A percentile compares a stretch with the other conserved stretches of the same genome.
Evolutionary conservation across 2,113 vertebrate species (phyloP).

Genomic region (Ovis canadensis): DNA sequence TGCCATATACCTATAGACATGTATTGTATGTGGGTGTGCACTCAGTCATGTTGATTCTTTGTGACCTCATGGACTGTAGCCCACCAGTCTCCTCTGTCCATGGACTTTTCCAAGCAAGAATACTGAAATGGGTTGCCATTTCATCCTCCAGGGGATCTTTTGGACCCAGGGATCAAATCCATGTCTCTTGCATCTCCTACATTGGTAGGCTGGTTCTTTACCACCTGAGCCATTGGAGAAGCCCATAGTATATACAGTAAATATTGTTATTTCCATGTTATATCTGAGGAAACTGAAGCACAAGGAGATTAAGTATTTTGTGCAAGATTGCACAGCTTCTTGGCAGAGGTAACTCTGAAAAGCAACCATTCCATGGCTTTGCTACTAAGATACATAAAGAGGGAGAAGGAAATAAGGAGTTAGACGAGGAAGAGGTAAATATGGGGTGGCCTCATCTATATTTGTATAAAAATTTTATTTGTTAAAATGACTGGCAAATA

Average conservation of each 20-base stretch:
- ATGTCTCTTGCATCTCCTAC: neutral
- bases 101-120: neutral
- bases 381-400: neutral
- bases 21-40: neutral
- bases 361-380: neutral
- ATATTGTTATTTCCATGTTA: neutral
- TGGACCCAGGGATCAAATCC: neutral
- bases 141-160: neutral
- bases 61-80: neutral
- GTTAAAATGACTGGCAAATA: neutral
- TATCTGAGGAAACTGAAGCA: neutral
- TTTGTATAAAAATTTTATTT: neutral
- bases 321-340: neutral
- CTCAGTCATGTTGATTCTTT: neutral
- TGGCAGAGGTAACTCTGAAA: neutral
- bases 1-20: neutral
- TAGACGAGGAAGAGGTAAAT: neutral
- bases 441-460: neutral
- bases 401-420: neutral
- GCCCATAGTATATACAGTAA: neutral
- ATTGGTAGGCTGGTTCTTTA: neutral
- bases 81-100: neutral
- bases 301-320: neutral
- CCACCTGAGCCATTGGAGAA: neutral
- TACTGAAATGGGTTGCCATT: neutral